Percentiles rank a stretch among this genome's conserved stretches.
Evolutionary conservation across 2,797 vertebrate species (phyloP).

Genomic region (Acanthornis magna): DNA sequence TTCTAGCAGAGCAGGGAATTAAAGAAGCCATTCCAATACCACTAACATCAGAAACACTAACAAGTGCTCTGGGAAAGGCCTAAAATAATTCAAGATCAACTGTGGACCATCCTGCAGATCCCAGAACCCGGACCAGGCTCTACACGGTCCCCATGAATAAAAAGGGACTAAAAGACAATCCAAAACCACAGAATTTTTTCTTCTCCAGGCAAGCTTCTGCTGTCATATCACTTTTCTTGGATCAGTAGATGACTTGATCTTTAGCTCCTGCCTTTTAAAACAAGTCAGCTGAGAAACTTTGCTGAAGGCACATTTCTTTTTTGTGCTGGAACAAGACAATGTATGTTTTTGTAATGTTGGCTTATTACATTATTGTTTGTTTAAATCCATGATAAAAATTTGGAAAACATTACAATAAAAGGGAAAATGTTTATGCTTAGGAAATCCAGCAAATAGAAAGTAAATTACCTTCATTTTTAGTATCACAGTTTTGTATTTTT

Average conservation of each 20-base stretch:
- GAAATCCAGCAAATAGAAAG: background rate
- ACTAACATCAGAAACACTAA: background rate
- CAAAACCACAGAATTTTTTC: background rate
- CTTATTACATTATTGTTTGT: background rate
- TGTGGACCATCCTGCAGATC: background rate
- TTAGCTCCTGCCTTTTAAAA: conserved; percentile 20
- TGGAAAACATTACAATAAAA: background rate
- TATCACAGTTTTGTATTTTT: background rate
- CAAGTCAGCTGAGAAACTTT: conserved; percentile 14
- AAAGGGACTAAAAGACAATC: background rate
- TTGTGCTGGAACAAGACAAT: background rate
- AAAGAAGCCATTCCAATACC: background rate
- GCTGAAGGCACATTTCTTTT: conserved; percentile 17
- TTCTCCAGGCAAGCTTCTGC: background rate
- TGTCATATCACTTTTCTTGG: background rate
- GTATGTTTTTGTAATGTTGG: background rate
- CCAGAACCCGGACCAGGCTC: background rate
- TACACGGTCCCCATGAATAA: background rate
- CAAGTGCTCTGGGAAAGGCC: background rate
- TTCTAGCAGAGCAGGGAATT: background rate
- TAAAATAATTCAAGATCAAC: background rate
- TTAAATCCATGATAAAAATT: background rate
- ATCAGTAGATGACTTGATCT: background rate
- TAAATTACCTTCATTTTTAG: background rate
- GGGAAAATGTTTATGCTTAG: background rate